Conservation (phyloP, 64 coral and sea anemone genomes). For the Dendronephthya gigantea region DNA sequence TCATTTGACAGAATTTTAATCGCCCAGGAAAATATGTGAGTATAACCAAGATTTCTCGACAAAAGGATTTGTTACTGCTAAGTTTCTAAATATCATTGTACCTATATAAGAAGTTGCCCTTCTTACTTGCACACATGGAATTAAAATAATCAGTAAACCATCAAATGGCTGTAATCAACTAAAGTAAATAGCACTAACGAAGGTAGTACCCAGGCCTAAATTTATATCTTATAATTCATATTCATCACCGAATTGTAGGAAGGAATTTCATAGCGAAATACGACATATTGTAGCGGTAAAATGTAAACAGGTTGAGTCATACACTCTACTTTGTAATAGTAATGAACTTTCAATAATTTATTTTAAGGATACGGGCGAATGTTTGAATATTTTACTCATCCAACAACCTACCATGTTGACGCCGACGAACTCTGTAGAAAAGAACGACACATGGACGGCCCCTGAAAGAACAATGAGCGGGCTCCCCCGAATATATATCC, state of each 20-base stretch:
- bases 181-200: too few species aligned
- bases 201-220: too few species aligned
- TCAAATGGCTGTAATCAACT: too few species aligned
- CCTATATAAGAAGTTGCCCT: too few species aligned
- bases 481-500: not conserved
- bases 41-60: too few species aligned
- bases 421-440: not conserved
- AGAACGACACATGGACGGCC: not conserved
- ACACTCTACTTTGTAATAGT: not conserved
- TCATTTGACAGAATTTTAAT: too few species aligned
- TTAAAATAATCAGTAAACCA: too few species aligned
- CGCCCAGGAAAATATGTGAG: too few species aligned
- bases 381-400: not conserved
- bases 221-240: too few species aligned
- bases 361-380: not conserved
- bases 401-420: not conserved
- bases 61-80: too few species aligned
- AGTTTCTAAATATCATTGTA: too few species aligned
- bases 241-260: not conserved
- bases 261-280: not conserved
- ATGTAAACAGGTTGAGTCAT: not conserved
- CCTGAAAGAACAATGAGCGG: not conserved
- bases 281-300: not conserved
- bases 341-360: not conserved
- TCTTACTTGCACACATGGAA: too few species aligned